Percentiles rank a stretch among this genome's conserved stretches.
Conservation (phyloP, 2,888 invertebrate genomes). For the Mesoligia furuncula region DNA sequence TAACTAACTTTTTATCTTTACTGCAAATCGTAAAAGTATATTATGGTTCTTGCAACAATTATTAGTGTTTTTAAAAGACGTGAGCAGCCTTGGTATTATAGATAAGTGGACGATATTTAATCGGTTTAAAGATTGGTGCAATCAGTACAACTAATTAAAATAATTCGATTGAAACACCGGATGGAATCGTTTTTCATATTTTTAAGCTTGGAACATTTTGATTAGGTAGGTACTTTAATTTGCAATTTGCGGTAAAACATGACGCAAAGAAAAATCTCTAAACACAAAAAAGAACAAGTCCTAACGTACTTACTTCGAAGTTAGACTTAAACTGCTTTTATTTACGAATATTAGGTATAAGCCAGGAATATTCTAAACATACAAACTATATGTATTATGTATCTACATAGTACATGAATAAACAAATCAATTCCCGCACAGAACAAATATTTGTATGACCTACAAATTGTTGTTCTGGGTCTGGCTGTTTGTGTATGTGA, state of each 20-base stretch:
- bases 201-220: background rate
- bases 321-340: too few species aligned
- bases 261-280: too few species aligned
- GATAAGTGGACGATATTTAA: slow-evolving; percentile 38
- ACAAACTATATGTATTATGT: too few species aligned
- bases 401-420: background rate
- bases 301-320: too few species aligned
- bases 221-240: background rate
- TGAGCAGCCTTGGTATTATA: slow-evolving; percentile 37
- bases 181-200: slow-evolving; percentile 1
- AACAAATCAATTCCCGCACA: too few species aligned
- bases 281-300: too few species aligned
- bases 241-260: background rate
- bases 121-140: slow-evolving; percentile 12
- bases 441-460: too few species aligned
- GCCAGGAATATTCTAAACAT: too few species aligned
- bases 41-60: slow-evolving; percentile 23
- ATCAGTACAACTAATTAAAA: slow-evolving; percentile 33
- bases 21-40: slow-evolving; percentile 29
- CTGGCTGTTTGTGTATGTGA: too few species aligned
- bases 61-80: slow-evolving; percentile 21
- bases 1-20: slow-evolving; percentile 50
- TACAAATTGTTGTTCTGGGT: too few species aligned
- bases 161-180: slow-evolving; percentile 18
- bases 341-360: too few species aligned